These are phyloP conservation scores for Melinopterus prodromus DNA, from an alignment of 2,888 invertebrate genomes.

Conservation along the genomic window DNA sequence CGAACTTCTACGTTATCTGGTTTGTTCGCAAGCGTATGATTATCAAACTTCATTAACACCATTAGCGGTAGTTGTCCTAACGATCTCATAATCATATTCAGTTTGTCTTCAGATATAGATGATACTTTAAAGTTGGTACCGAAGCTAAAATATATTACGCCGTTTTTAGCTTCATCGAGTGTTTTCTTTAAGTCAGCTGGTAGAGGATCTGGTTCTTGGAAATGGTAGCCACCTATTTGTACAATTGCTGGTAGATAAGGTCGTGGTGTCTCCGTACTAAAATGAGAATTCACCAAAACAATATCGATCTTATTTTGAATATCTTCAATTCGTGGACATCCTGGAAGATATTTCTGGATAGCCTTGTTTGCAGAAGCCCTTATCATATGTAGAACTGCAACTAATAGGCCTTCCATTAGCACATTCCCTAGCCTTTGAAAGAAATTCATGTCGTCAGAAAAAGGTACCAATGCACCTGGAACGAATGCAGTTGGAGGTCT, in stretches of 20 bases:
- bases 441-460: conserved; percentile 53
- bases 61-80: conserved; percentile 67
- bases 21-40: conserved; percentile 62
- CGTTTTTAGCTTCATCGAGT: conserved; percentile 63
- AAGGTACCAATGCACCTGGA: conserved; percentile 48
- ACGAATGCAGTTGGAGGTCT: conserved; percentile 59
- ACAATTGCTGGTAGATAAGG: conserved; percentile 65
- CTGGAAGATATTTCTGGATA: conserved; percentile 49
- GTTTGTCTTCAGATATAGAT: conserved; percentile 62
- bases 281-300: conserved; percentile 58
- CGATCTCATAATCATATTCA: conserved; percentile 63
- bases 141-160: conserved; percentile 67
- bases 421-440: conserved; percentile 52
- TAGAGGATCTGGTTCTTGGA: conserved; percentile 45
- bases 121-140: conserved; percentile 63
- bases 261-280: conserved; percentile 60
- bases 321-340: conserved; percentile 46
- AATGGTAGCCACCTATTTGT: conserved; percentile 67
- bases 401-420: conserved; percentile 48
- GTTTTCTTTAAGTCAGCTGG: conserved; percentile 62
- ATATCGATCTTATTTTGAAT: conserved; percentile 49
- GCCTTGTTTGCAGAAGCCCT: conserved; percentile 41
- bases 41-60: conserved; percentile 74
- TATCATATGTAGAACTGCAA: conserved; percentile 49
- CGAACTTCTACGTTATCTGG: conserved; percentile 65